Conservation (phyloP, 2,797 vertebrate genomes). For the Sebastes minor region DNA sequence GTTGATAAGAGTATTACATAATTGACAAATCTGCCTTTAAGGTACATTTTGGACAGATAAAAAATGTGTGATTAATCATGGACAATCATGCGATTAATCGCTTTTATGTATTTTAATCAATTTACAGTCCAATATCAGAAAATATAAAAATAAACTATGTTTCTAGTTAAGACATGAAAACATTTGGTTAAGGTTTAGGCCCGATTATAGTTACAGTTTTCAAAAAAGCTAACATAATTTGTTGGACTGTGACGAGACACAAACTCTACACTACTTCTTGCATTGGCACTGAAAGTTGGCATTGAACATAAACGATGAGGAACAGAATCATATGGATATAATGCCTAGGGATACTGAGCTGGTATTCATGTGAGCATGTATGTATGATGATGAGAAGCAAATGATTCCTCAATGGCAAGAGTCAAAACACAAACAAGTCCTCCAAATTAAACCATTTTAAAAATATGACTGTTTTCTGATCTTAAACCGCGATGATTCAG, state of each 20-base stretch:
- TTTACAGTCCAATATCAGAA: not conserved
- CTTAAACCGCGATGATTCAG: not conserved
- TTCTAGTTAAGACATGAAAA: not conserved
- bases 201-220: not conserved
- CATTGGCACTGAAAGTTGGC: not conserved
- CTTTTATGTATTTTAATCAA: rapidly evolving
- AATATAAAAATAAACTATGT: not conserved
- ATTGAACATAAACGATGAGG: not conserved
- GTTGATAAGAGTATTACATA: too few species aligned
- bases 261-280: not conserved
- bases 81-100: too few species aligned
- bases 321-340: not conserved
- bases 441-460: not conserved
- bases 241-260: not conserved
- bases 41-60: too few species aligned
- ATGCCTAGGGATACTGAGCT: not conserved
- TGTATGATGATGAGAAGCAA: not conserved
- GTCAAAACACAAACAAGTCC: not conserved
- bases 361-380: not conserved
- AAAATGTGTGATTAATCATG: too few species aligned
- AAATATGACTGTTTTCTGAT: not conserved
- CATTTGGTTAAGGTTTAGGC: not conserved
- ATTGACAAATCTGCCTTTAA: too few species aligned
- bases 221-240: not conserved
- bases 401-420: not conserved